Conservation (phyloP, 2,888 invertebrate genomes). For the Epinotia nisella region DNA sequence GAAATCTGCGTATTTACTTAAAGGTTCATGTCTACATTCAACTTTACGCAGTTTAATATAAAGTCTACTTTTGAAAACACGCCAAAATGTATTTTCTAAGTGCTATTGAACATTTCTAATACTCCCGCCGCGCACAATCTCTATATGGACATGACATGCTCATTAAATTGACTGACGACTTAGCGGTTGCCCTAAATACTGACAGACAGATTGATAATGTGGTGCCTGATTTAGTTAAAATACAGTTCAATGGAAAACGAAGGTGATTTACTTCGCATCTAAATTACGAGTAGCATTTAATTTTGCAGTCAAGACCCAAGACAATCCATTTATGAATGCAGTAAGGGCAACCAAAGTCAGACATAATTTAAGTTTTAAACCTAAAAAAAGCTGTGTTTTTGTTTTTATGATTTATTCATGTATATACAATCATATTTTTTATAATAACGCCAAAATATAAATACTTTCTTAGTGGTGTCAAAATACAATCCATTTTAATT, state of each 20-base stretch:
- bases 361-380: background rate
- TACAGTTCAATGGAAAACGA: conserved; percentile 23
- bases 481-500: too few species aligned
- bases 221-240: conserved; percentile 27
- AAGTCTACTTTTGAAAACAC: background rate
- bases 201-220: conserved; percentile 41
- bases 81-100: background rate
- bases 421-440: too few species aligned
- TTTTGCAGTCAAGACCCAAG: background rate
- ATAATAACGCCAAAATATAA: too few species aligned
- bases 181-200: conserved; percentile 57
- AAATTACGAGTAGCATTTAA: conserved; percentile 1
- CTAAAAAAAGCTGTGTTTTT: too few species aligned
- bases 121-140: conserved; percentile 47
- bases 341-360: background rate
- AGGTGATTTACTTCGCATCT: conserved; percentile 5
- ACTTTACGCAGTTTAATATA: background rate
- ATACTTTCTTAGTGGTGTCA: too few species aligned
- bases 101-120: background rate
- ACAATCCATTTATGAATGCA: background rate
- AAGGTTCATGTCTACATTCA: background rate
- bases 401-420: too few species aligned
- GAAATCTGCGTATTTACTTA: background rate
- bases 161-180: conserved; percentile 57
- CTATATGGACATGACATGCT: conserved; percentile 59